Percentiles rank a stretch among this genome's conserved stretches.
These are phyloP conservation scores for Isoperla grammatica DNA, from an alignment of 2,888 invertebrate genomes.

Conservation along the genomic window DNA sequence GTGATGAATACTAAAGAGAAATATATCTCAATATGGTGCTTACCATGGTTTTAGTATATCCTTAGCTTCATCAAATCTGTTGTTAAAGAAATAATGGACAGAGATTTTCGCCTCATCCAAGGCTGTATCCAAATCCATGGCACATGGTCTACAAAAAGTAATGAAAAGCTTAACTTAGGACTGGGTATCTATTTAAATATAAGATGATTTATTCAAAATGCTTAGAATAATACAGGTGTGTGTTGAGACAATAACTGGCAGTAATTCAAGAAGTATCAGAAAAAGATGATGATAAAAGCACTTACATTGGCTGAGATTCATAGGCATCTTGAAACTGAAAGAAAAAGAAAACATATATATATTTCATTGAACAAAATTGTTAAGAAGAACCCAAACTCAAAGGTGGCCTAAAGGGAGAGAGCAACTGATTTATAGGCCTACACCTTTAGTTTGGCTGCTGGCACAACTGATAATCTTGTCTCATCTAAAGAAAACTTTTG, in stretches of 20 bases:
- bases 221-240: neutral
- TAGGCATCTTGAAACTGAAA: conserved; percentile 52
- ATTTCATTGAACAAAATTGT: neutral
- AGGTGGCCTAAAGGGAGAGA: no score
- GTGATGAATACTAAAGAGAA: neutral
- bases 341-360: conserved; percentile 24
- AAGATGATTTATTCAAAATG: conserved; percentile 11
- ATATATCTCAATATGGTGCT: conserved; percentile 34
- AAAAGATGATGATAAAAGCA: conserved; percentile 29
- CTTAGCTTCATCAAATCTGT: conserved; percentile 78
- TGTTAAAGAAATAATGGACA: conserved; percentile 87
- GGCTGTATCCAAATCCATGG: conserved; percentile 58
- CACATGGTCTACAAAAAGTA: conserved; percentile 37
- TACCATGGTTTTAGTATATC: conserved; percentile 74
- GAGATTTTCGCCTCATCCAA: conserved; percentile 73
- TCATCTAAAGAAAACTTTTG: no score
- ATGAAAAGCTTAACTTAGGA: neutral
- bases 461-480: no score
- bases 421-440: no score
- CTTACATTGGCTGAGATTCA: conserved; percentile 45
- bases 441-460: no score
- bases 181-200: neutral
- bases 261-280: no score
- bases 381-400: no score
- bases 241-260: no score